Percentiles rank a stretch among this genome's conserved stretches.
These are phyloP conservation scores for Perizoma flavofasciatum DNA, from an alignment of 2,888 invertebrate species.

Conservation along the genomic window DNA sequence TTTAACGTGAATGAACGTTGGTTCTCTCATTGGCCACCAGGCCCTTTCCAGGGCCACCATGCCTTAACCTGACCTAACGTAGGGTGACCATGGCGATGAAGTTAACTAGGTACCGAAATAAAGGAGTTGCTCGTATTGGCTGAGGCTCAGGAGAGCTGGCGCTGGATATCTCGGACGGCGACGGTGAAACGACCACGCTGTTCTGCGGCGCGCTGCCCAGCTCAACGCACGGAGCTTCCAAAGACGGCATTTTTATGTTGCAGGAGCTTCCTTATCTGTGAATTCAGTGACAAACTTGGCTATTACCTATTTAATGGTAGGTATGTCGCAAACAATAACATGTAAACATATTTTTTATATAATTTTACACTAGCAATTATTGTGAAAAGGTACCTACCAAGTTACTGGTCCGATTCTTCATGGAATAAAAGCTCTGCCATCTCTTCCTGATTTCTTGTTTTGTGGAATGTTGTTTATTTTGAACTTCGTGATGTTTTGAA, in stretches of 20 bases:
- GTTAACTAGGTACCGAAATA: slow-evolving; percentile 62
- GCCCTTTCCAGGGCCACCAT: too few relatives aligned
- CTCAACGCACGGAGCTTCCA: slow-evolving; percentile 71
- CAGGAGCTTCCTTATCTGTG: slow-evolving; percentile 6
- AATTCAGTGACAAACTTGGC: neutral
- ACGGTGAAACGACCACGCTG: slow-evolving; percentile 62
- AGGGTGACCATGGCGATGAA: too few relatives aligned
- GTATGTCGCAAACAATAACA: too few relatives aligned
- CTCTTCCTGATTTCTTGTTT: neutral
- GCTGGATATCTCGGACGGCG: slow-evolving; percentile 75
- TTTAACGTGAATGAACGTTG: too few relatives aligned
- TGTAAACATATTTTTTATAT: too few relatives aligned
- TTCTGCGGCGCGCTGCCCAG: slow-evolving; percentile 68
- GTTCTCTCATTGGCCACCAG: too few relatives aligned
- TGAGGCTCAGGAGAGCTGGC: slow-evolving; percentile 74
- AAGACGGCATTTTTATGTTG: slow-evolving; percentile 57
- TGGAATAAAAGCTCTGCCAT: slow-evolving; percentile 5
- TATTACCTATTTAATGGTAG: too few relatives aligned
- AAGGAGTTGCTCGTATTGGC: slow-evolving; percentile 62
- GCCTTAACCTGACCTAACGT: too few relatives aligned
- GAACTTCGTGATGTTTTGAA: slow-evolving; percentile 20
- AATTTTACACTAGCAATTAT: neutral
- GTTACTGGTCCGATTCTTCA: neutral
- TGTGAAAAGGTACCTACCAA: neutral
- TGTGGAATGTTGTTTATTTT: slow-evolving; percentile 14